phyloP scores from a whole-genome alignment of 2,888 invertebrate genomes.

The Hemithea aestivaria region DNA sequence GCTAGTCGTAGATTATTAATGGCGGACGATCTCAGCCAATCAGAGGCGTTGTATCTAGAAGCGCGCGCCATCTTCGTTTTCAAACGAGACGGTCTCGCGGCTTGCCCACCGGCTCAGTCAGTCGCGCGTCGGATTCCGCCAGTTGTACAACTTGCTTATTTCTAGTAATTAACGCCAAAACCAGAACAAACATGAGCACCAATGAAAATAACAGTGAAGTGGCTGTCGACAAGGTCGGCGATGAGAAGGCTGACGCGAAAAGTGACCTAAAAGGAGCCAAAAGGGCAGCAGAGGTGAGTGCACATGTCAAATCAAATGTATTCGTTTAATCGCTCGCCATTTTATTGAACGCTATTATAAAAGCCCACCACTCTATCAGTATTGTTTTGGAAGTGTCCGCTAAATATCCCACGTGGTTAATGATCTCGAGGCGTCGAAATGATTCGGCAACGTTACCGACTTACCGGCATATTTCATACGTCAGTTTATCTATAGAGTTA shows the following conservation, averaged over 20 bases:
- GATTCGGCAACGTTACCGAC: constrained; percentile 29
- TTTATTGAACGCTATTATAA: constrained; percentile 66
- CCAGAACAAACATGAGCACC: constrained; percentile 76
- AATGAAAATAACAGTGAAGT: constrained; percentile 90
- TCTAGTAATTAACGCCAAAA: constrained; percentile 68
- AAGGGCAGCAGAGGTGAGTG: constrained; percentile 92
- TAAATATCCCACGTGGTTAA: constrained; percentile 48
- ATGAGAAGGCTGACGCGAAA: constrained; percentile 86
- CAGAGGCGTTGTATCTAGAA: constrained; percentile 55
- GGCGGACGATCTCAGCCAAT: constrained; percentile 63
- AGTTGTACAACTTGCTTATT: constrained; percentile 67
- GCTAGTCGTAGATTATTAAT: constrained; percentile 59
- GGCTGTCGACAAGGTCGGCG: constrained; percentile 90
- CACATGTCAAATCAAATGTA: constrained; percentile 71
- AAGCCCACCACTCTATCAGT: constrained; percentile 36
- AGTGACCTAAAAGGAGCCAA: constrained; percentile 92
- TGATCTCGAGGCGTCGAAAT: constrained; percentile 20
- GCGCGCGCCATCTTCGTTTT: constrained; percentile 91
- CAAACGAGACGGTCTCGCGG: constrained; percentile 82
- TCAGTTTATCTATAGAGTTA: constrained; percentile 46
- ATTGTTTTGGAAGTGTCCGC: constrained; percentile 22
- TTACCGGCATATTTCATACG: constrained; percentile 71
- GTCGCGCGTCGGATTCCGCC: constrained; percentile 83
- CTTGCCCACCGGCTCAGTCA: constrained; percentile 80
- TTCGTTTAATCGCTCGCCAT: constrained; percentile 76